Percentiles rank a stretch among this genome's conserved stretches.
These are phyloP conservation scores for Sclerodermus sp. DNA, from an alignment of 2,888 invertebrate species.

Conservation along the genomic window DNA sequence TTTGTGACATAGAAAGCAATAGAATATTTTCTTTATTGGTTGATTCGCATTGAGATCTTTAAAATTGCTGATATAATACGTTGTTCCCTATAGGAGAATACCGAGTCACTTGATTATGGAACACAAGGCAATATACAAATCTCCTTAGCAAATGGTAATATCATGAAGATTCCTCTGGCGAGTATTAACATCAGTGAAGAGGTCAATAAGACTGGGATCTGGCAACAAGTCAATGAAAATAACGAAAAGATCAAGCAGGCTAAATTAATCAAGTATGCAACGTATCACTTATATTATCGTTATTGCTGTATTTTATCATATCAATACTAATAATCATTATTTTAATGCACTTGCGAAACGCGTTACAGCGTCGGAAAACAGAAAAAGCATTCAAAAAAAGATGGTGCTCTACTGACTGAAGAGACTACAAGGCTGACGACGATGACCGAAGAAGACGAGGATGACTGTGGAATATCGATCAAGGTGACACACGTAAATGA, in stretches of 20 bases:
- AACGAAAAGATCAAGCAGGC: constrained; percentile 60
- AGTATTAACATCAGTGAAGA: constrained; percentile 92
- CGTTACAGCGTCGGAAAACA: constrained; percentile 62
- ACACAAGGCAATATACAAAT: constrained; percentile 76
- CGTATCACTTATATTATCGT: neutral
- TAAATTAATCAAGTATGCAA: constrained; percentile 47
- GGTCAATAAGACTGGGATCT: constrained; percentile 89
- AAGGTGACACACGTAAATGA: constrained; percentile 62
- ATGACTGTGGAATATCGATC: constrained; percentile 64
- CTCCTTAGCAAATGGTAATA: constrained; percentile 83
- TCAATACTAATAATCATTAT: too few species aligned
- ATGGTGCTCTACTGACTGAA: constrained; percentile 62
- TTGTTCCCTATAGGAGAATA: constrained; percentile 44
- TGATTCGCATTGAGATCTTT: too few species aligned
- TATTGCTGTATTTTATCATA: neutral
- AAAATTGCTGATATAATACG: neutral
- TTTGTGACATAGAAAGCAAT: constrained; percentile 8
- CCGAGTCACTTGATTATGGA: constrained; percentile 47
- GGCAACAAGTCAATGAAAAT: constrained; percentile 85
- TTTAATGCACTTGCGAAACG: too few species aligned
- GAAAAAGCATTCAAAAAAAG: constrained; percentile 72
- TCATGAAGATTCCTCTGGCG: constrained; percentile 84
- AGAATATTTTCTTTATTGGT: constrained; percentile 9
- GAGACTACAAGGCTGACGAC: constrained; percentile 73
- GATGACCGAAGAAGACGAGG: constrained; percentile 85